A percentile compares a stretch with the other conserved stretches of the same genome.
Evolutionary conservation across 2,888 invertebrate species (phyloP).

Genomic region (Parnassius orleans): DNA sequence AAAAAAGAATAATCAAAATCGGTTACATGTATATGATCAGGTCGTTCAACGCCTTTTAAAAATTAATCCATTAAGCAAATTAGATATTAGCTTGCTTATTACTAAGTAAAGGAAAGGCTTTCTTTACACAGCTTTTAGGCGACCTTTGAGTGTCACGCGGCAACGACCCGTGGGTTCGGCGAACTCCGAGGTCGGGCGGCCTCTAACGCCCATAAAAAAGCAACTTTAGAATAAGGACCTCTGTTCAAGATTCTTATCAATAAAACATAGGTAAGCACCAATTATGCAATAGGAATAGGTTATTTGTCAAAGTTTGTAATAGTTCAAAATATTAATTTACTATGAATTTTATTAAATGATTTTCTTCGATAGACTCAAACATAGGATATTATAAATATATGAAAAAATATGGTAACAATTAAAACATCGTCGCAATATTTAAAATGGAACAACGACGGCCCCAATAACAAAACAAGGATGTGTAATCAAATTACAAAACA

Average conservation of each 20-base stretch:
- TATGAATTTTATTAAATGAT: no score
- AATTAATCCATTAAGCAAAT: conserved; percentile 12
- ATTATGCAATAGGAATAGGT: no score
- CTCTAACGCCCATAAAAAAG: conserved; percentile 10
- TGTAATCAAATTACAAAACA: neutral
- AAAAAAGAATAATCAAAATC: no score
- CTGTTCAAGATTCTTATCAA: neutral
- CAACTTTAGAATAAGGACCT: neutral
- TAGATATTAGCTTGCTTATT: conserved; percentile 8
- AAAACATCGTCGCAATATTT: no score
- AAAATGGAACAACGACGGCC: no score
- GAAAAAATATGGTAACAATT: no score
- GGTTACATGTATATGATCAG: no score
- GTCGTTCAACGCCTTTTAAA: conserved; percentile 5
- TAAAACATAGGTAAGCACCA: no score
- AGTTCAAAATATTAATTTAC: no score
- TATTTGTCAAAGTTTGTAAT: no score
- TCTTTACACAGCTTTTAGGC: conserved; percentile 12
- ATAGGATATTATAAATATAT: no score
- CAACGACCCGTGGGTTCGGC: conserved; percentile 20
- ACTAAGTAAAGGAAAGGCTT: conserved; percentile 3
- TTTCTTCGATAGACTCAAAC: no score
- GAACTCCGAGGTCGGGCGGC: conserved; percentile 1
- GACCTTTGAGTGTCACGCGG: conserved; percentile 10
- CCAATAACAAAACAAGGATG: neutral